phyloP scores from a whole-genome alignment of 2,797 vertebrate species.

The Tinamus major region DNA sequence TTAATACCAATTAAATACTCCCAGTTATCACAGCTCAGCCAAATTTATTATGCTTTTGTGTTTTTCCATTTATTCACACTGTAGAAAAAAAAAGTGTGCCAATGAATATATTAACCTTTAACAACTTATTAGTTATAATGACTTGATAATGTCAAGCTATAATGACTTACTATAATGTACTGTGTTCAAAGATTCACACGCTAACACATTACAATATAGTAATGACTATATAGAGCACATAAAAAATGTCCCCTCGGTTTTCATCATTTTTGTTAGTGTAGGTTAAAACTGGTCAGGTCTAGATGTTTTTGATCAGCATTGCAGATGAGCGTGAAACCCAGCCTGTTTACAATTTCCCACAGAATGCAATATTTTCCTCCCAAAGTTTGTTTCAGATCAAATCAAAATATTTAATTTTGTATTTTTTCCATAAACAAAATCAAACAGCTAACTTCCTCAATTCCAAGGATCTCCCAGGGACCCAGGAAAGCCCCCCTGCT shows the following conservation, averaged over 20 bases:
- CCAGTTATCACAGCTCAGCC: neutral
- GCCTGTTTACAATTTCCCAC: neutral
- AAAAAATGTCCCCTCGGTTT: neutral
- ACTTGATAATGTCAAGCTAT: neutral
- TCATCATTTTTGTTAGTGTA: neutral
- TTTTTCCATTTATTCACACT: neutral
- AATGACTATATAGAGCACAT: neutral
- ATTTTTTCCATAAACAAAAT: neutral
- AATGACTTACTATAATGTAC: neutral
- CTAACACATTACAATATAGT: neutral
- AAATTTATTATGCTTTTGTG: neutral
- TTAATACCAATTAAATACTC: neutral
- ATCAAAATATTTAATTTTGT: neutral
- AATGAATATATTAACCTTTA: neutral
- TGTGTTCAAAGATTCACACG: neutral
- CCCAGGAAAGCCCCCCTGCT: rapidly evolving
- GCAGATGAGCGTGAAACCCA: neutral
- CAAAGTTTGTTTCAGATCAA: neutral
- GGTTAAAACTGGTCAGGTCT: neutral
- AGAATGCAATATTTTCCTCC: neutral
- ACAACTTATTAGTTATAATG: neutral
- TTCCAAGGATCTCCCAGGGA: neutral
- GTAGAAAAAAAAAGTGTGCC: neutral
- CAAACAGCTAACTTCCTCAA: rapidly evolving
- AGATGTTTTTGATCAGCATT: neutral